A percentile compares a stretch with the other conserved stretches of the same genome.
Evolutionary conservation across 1,140 invertebrate species (phyloP).

Genomic region (Drosophila mojavensis): DNA sequence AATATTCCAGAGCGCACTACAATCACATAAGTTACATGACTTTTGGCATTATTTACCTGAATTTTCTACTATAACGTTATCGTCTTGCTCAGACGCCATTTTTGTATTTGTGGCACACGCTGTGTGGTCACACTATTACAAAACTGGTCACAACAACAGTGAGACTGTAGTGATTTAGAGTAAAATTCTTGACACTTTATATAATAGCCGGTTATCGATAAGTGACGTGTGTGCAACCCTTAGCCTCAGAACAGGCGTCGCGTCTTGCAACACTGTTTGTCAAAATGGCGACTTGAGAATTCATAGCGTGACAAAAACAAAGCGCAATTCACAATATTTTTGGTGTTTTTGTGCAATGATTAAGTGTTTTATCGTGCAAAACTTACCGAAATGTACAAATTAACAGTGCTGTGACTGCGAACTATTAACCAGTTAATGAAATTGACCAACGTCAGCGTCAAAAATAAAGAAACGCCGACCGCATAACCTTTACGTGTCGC

Average conservation of each 20-base stretch:
- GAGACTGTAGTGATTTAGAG: conserved; percentile 6
- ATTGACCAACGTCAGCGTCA: conserved; percentile 26
- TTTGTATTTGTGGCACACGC: conserved; percentile 50
- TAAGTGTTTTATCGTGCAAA: conserved; percentile 67
- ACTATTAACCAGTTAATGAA: conserved; percentile 44
- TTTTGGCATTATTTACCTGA: conserved; percentile 60
- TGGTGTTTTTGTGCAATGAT: conserved; percentile 58
- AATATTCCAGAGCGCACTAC: conserved; percentile 4
- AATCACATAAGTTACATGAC: neutral
- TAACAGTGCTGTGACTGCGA: conserved; percentile 41
- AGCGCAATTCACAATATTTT: conserved; percentile 78
- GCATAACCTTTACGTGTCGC: conserved; percentile 79
- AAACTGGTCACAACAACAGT: conserved; percentile 32
- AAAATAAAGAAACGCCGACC: conserved; percentile 70
- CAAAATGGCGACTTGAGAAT: conserved; percentile 78
- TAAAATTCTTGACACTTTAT: conserved; percentile 1
- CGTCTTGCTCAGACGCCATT: conserved; percentile 78
- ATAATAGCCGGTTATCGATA: conserved; percentile 21
- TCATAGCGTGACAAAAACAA: conserved; percentile 79
- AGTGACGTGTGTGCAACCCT: conserved; percentile 10
- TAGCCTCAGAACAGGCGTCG: conserved; percentile 20
- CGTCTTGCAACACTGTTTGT: conserved; percentile 67
- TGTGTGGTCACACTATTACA: conserved; percentile 38
- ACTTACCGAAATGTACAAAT: conserved; percentile 55
- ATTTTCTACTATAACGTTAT: conserved; percentile 70